phyloP scores from a whole-genome alignment of 2,797 vertebrate genomes.

The Tapera naevia region DNA sequence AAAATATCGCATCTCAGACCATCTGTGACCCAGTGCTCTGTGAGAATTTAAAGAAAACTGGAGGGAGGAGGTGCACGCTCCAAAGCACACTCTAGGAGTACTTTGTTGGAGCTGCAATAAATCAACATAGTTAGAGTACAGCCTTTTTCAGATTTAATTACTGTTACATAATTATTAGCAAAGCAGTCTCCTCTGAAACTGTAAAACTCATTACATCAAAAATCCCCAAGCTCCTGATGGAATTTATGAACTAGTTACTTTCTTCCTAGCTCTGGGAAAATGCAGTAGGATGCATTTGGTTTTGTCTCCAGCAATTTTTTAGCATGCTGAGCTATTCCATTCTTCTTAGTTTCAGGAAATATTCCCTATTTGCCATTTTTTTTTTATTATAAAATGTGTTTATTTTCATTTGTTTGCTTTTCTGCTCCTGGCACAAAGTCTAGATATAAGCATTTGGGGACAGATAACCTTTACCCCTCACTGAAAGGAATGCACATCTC shows the following conservation, averaged over 20 bases:
- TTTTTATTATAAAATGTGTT: not conserved
- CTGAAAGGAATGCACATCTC: not conserved
- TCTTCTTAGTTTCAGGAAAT: not conserved
- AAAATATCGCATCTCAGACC: slow-evolving; percentile 95
- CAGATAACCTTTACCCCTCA: not conserved
- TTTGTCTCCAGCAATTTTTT: slow-evolving; percentile 64
- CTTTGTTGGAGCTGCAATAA: slow-evolving; percentile 84
- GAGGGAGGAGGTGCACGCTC: slow-evolving; percentile 79
- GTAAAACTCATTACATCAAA: slow-evolving; percentile 87
- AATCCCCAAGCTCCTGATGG: slow-evolving; percentile 84
- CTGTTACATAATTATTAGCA: slow-evolving; percentile 91
- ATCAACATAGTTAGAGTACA: slow-evolving; percentile 89
- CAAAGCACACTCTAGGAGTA: slow-evolving; percentile 81
- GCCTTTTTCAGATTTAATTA: slow-evolving; percentile 93
- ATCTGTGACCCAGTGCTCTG: slow-evolving; percentile 96
- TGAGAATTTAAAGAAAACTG: slow-evolving; percentile 90
- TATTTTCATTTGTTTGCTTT: not conserved
- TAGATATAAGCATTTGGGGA: not conserved
- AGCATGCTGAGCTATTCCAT: not conserved
- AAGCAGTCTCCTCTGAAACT: slow-evolving; percentile 85
- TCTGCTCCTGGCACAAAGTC: slow-evolving; percentile 8
- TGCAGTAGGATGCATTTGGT: slow-evolving; percentile 58
- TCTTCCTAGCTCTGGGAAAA: slow-evolving; percentile 77
- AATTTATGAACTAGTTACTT: slow-evolving; percentile 84
- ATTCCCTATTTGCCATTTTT: not conserved